Evolutionary conservation across 2,888 invertebrate species (phyloP).

Genomic region (Chelonus formosanus): DNA sequence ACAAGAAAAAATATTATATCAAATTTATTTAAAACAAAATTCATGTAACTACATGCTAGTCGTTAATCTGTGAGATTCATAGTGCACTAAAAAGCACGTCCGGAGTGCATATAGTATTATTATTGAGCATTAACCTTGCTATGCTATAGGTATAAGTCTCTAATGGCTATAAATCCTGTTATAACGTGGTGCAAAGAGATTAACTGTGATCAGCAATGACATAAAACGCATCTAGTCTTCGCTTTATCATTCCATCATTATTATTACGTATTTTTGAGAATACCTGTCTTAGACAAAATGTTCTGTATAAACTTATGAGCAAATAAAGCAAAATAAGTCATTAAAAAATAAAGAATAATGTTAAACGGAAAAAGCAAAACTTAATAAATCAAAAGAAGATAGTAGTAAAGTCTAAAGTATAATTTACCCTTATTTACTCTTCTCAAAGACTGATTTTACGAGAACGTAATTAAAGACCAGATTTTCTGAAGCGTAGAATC

Average conservation of each 20-base stretch:
- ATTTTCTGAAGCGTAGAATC: conserved; percentile 34
- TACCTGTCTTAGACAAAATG: background rate
- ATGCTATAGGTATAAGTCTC: conserved; percentile 8
- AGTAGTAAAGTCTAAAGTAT: conserved; percentile 25
- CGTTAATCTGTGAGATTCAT: conserved; percentile 18
- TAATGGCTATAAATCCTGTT: conserved; percentile 31
- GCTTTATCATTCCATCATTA: background rate
- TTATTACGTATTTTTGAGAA: background rate
- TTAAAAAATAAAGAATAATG: too few species aligned
- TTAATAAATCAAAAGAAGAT: background rate
- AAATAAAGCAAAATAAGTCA: too few species aligned
- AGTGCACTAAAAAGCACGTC: conserved; percentile 26
- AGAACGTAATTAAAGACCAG: conserved; percentile 50
- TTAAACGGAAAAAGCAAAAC: too few species aligned
- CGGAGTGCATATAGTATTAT: conserved; percentile 14
- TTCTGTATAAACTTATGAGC: too few species aligned
- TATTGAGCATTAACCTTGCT: conserved; percentile 25
- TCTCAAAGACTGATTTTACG: conserved; percentile 48
- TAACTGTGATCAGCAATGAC: conserved; percentile 26
- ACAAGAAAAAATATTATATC: background rate
- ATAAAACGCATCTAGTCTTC: conserved; percentile 4
- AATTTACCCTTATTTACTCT: conserved; percentile 46
- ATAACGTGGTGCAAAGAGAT: conserved; percentile 27
- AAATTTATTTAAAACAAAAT: background rate
- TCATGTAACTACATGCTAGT: too few species aligned